Evolutionary conservation across 30 jellyfish, hydroid and myxozoan genomes (phyloP).

Genomic region (Cassiopea xamachana): DNA sequence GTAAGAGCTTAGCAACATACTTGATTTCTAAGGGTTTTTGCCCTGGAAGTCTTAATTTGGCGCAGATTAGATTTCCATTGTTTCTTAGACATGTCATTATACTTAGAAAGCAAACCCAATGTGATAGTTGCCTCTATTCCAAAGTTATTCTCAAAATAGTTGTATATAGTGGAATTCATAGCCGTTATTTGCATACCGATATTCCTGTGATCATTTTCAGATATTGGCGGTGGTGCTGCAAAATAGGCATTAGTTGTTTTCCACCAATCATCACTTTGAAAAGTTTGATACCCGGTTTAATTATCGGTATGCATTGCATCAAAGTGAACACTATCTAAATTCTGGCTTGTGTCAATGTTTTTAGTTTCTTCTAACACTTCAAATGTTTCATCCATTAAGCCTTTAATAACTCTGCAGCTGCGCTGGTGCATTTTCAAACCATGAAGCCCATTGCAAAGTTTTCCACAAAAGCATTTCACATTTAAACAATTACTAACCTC

Average conservation of each 20-base stretch:
- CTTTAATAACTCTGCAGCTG: background rate
- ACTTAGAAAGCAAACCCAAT: background rate
- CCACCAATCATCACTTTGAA: background rate
- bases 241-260: background rate
- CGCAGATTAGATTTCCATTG: background rate
- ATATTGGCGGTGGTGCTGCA: background rate
- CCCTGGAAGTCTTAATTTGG: background rate
- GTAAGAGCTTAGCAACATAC: background rate
- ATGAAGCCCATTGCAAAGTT: background rate
- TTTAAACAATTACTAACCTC: background rate
- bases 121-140: background rate
- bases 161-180: background rate
- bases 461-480: background rate
- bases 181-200: background rate
- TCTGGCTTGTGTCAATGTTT: background rate
- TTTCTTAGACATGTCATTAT: too few relatives aligned
- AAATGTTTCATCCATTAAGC: background rate
- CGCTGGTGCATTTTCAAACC: background rate
- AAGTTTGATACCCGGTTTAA: background rate
- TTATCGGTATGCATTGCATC: background rate
- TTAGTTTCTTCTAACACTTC: background rate
- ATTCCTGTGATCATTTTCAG: background rate
- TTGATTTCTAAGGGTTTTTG: background rate
- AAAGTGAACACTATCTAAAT: background rate
- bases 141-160: background rate